Percentiles rank a stretch among this genome's conserved stretches.
These are phyloP conservation scores for Telenomus remus DNA, from an alignment of 1,140 invertebrate genomes.

Conservation along the genomic window DNA sequence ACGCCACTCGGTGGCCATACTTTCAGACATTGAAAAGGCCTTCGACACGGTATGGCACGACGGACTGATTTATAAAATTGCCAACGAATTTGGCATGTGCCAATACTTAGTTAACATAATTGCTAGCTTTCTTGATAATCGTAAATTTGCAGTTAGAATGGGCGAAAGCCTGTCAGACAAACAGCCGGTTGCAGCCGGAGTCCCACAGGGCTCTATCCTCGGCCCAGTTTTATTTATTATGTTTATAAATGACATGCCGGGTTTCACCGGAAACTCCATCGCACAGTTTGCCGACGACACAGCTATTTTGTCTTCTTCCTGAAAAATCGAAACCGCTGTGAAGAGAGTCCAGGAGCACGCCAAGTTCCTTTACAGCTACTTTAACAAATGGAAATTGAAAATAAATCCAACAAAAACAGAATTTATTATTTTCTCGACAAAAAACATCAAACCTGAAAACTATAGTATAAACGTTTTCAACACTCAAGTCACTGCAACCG, in stretches of 20 bases:
- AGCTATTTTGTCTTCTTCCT: conserved; percentile 28
- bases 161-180: neutral
- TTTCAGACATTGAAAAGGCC: too few relatives aligned
- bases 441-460: conserved; percentile 18
- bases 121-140: neutral
- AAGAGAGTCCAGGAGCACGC: neutral
- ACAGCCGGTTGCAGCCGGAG: neutral
- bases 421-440: neutral
- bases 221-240: conserved; percentile 51
- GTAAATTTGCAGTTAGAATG: neutral
- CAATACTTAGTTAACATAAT: neutral
- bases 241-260: conserved; percentile 56
- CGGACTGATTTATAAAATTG: too few relatives aligned
- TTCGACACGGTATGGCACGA: too few relatives aligned
- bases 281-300: conserved; percentile 62
- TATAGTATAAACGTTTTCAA: conserved; percentile 34
- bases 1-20: too few relatives aligned
- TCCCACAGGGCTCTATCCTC: conserved; percentile 42
- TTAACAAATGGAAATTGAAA: conserved; percentile 48
- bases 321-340: conserved; percentile 5
- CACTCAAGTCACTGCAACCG: neutral
- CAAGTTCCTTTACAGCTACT: conserved; percentile 15
- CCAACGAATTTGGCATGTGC: too few relatives aligned
- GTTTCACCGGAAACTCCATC: conserved; percentile 17
- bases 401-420: conserved; percentile 21